A percentile compares a stretch with the other conserved stretches of the same genome.
phyloP scores from a whole-genome alignment of 1,140 invertebrate genomes.

The Prorops nasuta region DNA sequence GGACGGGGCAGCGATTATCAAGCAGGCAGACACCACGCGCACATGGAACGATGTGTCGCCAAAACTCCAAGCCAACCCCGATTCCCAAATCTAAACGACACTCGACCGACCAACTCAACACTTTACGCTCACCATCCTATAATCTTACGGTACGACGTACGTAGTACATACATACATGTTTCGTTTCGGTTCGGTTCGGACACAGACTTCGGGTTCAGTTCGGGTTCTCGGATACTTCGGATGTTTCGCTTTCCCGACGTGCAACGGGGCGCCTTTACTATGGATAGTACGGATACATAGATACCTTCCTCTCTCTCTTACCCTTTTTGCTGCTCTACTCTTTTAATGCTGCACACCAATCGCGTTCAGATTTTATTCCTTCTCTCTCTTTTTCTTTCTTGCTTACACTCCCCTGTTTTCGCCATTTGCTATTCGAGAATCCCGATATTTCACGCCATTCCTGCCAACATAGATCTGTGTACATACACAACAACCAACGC shows the following conservation, averaged over 20 bases:
- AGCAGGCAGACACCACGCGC: slow-evolving; percentile 18
- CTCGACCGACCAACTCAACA: background rate
- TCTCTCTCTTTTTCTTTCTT: slow-evolving; percentile 28
- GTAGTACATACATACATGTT: slow-evolving; percentile 41
- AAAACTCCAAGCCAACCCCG: slow-evolving; percentile 16
- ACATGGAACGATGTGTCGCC: slow-evolving; percentile 18
- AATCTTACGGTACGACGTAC: no score
- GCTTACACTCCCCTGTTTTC: no score
- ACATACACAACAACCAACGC: background rate
- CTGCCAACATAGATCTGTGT: slow-evolving; percentile 17
- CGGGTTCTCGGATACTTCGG: no score
- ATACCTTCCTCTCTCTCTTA: no score
- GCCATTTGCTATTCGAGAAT: no score
- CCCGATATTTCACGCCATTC: slow-evolving; percentile 11
- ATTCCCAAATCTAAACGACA: no score
- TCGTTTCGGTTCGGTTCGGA: slow-evolving; percentile 25
- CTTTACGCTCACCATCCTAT: background rate
- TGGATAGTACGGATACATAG: slow-evolving; percentile 30
- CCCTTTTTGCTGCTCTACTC: no score
- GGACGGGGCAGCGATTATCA: slow-evolving; percentile 17
- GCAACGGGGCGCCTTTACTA: slow-evolving; percentile 38
- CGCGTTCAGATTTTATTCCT: no score
- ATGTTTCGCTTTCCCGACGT: slow-evolving; percentile 39
- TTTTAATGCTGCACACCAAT: no score
- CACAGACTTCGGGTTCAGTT: no score